Conservation (phyloP, 1,140 invertebrate genomes). For the Halesus radiatus region DNA sequence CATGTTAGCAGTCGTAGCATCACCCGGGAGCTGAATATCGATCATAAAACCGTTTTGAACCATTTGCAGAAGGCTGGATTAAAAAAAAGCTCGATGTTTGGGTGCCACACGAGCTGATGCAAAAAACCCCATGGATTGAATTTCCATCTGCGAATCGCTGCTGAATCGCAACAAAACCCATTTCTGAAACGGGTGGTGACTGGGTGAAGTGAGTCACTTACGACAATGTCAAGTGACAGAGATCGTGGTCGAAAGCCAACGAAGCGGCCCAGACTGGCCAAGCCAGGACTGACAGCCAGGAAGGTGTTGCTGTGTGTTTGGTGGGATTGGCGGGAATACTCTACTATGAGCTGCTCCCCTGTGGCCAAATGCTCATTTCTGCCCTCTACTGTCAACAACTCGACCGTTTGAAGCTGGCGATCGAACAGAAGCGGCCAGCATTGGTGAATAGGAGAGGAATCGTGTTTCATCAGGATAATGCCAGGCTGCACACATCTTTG, state of each 20-base stretch:
- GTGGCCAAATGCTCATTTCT: no score
- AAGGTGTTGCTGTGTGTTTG: constrained; percentile 26
- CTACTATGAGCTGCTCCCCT: no score
- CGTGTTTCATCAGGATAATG: constrained; percentile 10
- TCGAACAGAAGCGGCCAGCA: constrained; percentile 25
- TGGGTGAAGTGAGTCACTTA: constrained; percentile 12
- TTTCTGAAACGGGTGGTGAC: no score
- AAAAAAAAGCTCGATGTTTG: background rate
- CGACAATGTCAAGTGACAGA: constrained; percentile 10
- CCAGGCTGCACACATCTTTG: constrained; percentile 6
- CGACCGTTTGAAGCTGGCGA: constrained; percentile 22
- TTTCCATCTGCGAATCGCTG: constrained; percentile 21
- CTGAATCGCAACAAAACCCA: constrained; percentile 14
- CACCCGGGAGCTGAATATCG: constrained; percentile 11
- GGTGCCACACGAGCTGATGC: constrained; percentile 14
- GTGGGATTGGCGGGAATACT: no score
- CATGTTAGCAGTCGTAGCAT: constrained; percentile 24
- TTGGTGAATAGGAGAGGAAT: constrained; percentile 22
- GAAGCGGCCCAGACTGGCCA: constrained; percentile 14
- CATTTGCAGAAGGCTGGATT: constrained; percentile 23
- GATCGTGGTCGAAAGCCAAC: constrained; percentile 25
- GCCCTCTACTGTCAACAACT: no score
- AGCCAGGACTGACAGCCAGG: constrained; percentile 8
- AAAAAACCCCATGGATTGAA: constrained; percentile 14
- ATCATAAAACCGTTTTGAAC: constrained; percentile 23